These are phyloP conservation scores for Nansenia antarctica DNA, from an alignment of 2,113 vertebrate genomes.

Conservation along the genomic window DNA sequence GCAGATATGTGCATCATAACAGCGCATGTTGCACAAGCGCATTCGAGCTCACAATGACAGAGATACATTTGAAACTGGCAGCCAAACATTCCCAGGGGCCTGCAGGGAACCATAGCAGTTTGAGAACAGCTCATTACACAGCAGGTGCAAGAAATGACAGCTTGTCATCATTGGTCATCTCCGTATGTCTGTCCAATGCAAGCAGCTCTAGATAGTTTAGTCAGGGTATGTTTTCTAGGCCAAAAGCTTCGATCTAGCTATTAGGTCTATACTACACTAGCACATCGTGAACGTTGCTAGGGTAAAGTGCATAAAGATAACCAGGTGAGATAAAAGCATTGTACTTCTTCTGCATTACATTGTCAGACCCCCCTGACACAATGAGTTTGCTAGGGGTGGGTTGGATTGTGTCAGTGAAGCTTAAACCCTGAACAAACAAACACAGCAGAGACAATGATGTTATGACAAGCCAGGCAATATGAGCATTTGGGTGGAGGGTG, in stretches of 20 bases:
- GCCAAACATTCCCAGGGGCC: background rate
- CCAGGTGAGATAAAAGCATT: constrained; percentile 17
- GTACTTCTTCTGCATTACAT: constrained; percentile 23
- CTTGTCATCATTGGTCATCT: background rate
- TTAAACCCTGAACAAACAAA: constrained; percentile 33
- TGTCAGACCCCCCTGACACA: constrained; percentile 42
- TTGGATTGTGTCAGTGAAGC: too few relatives aligned
- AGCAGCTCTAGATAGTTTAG: constrained; percentile 7
- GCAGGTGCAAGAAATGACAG: constrained; percentile 1
- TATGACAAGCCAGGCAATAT: constrained; percentile 26
- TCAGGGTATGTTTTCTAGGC: constrained; percentile 12
- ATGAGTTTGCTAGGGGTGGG: constrained; percentile 23
- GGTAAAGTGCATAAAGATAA: constrained; percentile 24
- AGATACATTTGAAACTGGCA: constrained; percentile 1
- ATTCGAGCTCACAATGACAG: background rate
- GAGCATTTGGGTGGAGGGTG: constrained; percentile 14
- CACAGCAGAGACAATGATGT: constrained; percentile 33
- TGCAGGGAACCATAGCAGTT: background rate
- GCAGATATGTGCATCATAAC: background rate
- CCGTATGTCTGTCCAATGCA: constrained; percentile 11
- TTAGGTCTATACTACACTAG: too few relatives aligned
- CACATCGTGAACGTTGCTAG: constrained; percentile 23
- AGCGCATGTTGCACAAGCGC: background rate
- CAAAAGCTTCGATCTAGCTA: background rate
- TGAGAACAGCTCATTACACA: constrained; percentile 3